A percentile compares a stretch with the other conserved stretches of the same genome.
Conservation (phyloP, 2,113 vertebrate genomes). For the Euleptes europaea region DNA sequence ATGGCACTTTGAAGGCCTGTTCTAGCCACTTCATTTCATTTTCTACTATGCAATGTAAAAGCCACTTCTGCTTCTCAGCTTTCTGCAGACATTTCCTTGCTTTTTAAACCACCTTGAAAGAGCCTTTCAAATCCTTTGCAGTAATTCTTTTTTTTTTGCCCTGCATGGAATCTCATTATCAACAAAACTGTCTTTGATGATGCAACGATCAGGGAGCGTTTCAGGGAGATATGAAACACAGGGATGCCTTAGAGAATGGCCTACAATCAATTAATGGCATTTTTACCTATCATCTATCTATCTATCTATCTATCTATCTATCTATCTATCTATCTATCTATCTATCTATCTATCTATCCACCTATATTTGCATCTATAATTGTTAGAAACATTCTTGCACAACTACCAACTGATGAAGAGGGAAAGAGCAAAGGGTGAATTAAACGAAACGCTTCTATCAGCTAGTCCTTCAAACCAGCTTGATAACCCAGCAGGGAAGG, state of each 20-base stretch:
- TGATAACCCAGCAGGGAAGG: slow-evolving; percentile 2
- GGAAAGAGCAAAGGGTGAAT: neutral
- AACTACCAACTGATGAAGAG: neutral
- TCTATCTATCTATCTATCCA: too few species aligned
- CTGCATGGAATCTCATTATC: neutral
- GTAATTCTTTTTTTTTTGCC: slow-evolving; percentile 23
- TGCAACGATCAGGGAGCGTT: neutral
- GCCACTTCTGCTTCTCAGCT: slow-evolving; percentile 5
- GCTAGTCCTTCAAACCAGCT: neutral
- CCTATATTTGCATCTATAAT: neutral
- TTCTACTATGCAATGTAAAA: neutral
- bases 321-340: too few species aligned
- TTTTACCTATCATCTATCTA: neutral
- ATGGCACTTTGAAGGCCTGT: neutral
- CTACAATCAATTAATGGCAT: neutral
- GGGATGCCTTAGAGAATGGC: neutral
- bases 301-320: too few species aligned
- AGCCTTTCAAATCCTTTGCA: slow-evolving; percentile 7
- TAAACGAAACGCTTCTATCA: neutral
- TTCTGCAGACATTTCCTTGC: slow-evolving; percentile 18
- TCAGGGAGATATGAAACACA: neutral
- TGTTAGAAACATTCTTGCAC: neutral
- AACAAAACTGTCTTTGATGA: slow-evolving; percentile 6
- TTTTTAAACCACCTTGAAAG: neutral
- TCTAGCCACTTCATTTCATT: neutral